Base-by-base conservation (phyloP, 2,888 invertebrate species). In the Tanaodytes sp. region DNA sequence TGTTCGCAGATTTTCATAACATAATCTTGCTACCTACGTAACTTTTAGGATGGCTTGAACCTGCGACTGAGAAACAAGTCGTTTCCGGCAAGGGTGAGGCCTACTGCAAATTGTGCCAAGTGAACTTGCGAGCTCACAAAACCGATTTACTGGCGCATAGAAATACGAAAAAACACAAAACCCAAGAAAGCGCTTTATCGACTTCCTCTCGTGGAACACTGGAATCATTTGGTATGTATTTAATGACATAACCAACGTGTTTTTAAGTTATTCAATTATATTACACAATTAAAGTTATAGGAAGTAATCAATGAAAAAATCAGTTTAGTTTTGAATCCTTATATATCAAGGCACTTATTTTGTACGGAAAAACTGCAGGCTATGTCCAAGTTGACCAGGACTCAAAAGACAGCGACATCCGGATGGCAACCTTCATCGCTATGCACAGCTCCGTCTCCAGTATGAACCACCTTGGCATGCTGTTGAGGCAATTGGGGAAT, bases 401-500 rank as follows among this genome's bases (percentile, higher is more conserved):
- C 1, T 11, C 20, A 20, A 48, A 71, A 46, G 23, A 6, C 20
- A 70, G 52, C 6, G 74, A 74, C 36, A 16, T 75, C 4, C 69
- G 65, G 18, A n/a, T 74, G 6, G 62, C 67, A 6, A 59, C 64
- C 3, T 64, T 72, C 43, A 45, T 73, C 6, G 72, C 73, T 9
- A 68, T 64, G 11, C 75, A 75, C 43, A 68, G 59, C 5, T 54
- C 70, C 43, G 57, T 74, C 5, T 49, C 46, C 9, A 70, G 70
- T 31, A 64, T 74, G 1, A 73, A 74, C 31, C 73, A 75, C 54
- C 61, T 74, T 20, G 69, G 52, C n/a, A 55, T 73, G 5, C 19
- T 75, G 12, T 43, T 74, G 8, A 58, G 65, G n/a, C 37, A 61
- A 16, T 33, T 72, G 1, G 71, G 74, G 6, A 64, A 63, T 31